Conservation (phyloP, 2,113 vertebrate species). For the Heterotis niloticus region DNA sequence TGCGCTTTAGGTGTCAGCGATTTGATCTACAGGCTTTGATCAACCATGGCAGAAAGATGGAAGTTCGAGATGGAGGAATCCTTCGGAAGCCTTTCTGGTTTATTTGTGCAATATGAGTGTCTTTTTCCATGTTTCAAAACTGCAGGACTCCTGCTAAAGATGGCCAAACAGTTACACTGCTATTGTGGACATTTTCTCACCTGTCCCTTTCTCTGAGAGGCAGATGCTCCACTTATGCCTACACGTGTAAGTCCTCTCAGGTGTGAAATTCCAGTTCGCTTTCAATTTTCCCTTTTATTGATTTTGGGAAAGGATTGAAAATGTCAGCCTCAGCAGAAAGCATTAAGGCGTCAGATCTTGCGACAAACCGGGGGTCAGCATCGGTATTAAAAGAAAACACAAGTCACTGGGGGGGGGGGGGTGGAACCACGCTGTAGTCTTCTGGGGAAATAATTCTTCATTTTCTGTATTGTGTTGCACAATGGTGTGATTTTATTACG, state of each 20-base stretch:
- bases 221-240: slow-evolving; percentile 26
- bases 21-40: too few relatives aligned
- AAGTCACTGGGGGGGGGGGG: background rate
- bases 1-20: too few relatives aligned
- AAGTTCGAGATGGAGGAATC: too few relatives aligned
- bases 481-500: background rate
- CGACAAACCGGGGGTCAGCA: background rate
- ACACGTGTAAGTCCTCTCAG: slow-evolving; percentile 25
- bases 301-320: slow-evolving; percentile 35
- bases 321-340: slow-evolving; percentile 43
- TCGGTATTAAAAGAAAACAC: slow-evolving; percentile 4
- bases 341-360: slow-evolving; percentile 29
- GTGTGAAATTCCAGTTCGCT: slow-evolving; percentile 45
- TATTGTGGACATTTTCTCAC: slow-evolving; percentile 14
- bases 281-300: slow-evolving; percentile 46
- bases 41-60: too few relatives aligned
- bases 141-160: slow-evolving; percentile 41
- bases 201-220: slow-evolving; percentile 34
- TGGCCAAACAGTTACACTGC: background rate
- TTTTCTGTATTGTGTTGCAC: background rate
- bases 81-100: too few relatives aligned
- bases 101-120: too few relatives aligned
- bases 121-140: too few relatives aligned
- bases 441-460: background rate
- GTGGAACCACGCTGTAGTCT: background rate